phyloP scores from a whole-genome alignment of 2,888 invertebrate species.

The Danaus chrysippus region DNA sequence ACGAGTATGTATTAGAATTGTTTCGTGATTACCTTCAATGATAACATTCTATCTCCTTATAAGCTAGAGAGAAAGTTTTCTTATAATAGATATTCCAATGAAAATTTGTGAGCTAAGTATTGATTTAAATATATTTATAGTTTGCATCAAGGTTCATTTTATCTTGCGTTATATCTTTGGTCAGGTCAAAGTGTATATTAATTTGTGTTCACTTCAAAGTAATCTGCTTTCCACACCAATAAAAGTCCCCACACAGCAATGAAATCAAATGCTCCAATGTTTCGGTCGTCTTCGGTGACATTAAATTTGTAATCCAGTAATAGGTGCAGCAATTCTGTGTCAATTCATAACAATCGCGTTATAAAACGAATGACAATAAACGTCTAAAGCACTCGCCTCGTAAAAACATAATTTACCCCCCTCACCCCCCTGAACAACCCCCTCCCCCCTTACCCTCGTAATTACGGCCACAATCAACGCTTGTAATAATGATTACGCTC shows the following conservation, averaged over 20 bases:
- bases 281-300: slow-evolving; percentile 6
- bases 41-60: too few species aligned
- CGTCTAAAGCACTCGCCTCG: slow-evolving; percentile 39
- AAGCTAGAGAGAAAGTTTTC: too few species aligned
- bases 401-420: slow-evolving; percentile 41
- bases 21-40: not conserved
- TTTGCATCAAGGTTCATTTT: too few species aligned
- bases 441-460: slow-evolving; percentile 31
- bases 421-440: slow-evolving; percentile 22
- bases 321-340: slow-evolving; percentile 28
- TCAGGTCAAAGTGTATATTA: too few species aligned
- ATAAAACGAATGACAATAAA: slow-evolving; percentile 39
- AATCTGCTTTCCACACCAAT: not conserved
- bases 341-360: slow-evolving; percentile 35
- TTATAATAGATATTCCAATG: too few species aligned
- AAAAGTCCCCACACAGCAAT: not conserved
- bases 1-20: not conserved
- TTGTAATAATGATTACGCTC: slow-evolving; percentile 38
- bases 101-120: too few species aligned
- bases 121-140: too few species aligned
- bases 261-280: not conserved
- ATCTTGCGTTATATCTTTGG: too few species aligned
- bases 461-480: slow-evolving; percentile 40
- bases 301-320: slow-evolving; percentile 29
- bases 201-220: not conserved